These are phyloP conservation scores for Platyura marginata DNA, from an alignment of 1,140 invertebrate species.

Conservation along the genomic window DNA sequence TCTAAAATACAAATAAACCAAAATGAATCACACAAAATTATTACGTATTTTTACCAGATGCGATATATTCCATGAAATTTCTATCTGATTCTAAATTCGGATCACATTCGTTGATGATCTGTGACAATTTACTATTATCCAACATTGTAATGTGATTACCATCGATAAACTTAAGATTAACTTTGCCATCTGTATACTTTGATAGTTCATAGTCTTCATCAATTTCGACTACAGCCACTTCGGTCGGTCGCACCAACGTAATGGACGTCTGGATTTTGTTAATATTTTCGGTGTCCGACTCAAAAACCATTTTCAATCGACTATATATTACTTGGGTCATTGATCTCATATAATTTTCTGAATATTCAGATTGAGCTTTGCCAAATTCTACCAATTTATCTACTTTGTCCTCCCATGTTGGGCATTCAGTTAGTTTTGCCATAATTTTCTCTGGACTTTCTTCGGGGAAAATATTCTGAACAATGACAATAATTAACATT, in stretches of 20 bases:
- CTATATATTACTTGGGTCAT: slow-evolving; percentile 31
- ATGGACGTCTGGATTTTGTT: slow-evolving; percentile 32
- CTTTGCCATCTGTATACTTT: slow-evolving; percentile 26
- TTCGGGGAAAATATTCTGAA: slow-evolving; percentile 31
- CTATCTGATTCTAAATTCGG: slow-evolving; percentile 14
- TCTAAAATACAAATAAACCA: no score
- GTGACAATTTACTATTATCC: slow-evolving; percentile 37
- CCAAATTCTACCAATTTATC: slow-evolving; percentile 14
- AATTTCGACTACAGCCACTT: slow-evolving; percentile 25
- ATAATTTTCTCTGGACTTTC: slow-evolving; percentile 31
- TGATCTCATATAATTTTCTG: slow-evolving; percentile 25
- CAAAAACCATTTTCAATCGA: slow-evolving; percentile 32
- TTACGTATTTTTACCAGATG: background rate
- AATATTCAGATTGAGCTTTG: slow-evolving; percentile 24
- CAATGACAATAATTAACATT: slow-evolving; percentile 28
- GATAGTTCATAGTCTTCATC: slow-evolving; percentile 45
- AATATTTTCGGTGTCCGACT: slow-evolving; percentile 26
- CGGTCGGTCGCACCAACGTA: slow-evolving; percentile 39
- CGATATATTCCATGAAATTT: background rate
- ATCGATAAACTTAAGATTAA: slow-evolving; percentile 34
- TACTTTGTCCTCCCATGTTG: slow-evolving; percentile 13
- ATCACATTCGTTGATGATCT: slow-evolving; percentile 35
- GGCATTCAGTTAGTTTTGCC: slow-evolving; percentile 14
- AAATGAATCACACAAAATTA: no score
- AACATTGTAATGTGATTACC: slow-evolving; percentile 54